Evolutionary conservation across 2,888 invertebrate genomes (phyloP), one percentile per base, ranked within the genome.

Genomic region (Andrena hattorfiana): DNA sequence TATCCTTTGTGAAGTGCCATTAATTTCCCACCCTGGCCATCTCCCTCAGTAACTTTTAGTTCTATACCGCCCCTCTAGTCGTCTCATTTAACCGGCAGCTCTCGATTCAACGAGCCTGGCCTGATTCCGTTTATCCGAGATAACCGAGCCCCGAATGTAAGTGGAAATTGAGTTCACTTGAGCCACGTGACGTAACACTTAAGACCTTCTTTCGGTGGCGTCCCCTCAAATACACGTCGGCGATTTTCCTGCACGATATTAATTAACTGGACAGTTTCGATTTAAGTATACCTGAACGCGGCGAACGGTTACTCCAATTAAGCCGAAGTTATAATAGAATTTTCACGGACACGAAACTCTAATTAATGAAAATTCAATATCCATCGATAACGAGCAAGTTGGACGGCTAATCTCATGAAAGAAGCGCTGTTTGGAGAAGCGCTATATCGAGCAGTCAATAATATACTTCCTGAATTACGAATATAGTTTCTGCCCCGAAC

Each of bases 51-150:
- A 78, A 77, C 67, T 74, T 77, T 60, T 49, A 62, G 73, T 62
- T 62, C 67, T 83, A 71, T 75, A 48, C 71, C 56, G 51, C n/a
- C 49, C 49, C 56, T 20, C 56, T 32, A 20, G 60, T 32, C 72
- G 83, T 78, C 83, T 84, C 83, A 73, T 84, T 84, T 84, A 79
- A 79, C 69, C 83, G 62, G 70, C 69, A 13, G 73, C 69, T 70
- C 76, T 83, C 72, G 75, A 84, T 84, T 83, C 72, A 72, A 76
- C 79, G 72, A 73, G 83, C 26, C 70, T 76, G 83, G 83, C 83
- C 83, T 73, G 83, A 84, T 84, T 83, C 62, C 83, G 76, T 79
- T 84, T 83, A 84, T 78, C 74, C 78, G 63, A 72, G 74, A 77
- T 83, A 74, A 71, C 78, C 74, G 60, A 26, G 8, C 23, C 56